These are phyloP conservation scores for Cirrhinus mrigala DNA, from an alignment of 2,797 vertebrate genomes.

Conservation along the genomic window DNA sequence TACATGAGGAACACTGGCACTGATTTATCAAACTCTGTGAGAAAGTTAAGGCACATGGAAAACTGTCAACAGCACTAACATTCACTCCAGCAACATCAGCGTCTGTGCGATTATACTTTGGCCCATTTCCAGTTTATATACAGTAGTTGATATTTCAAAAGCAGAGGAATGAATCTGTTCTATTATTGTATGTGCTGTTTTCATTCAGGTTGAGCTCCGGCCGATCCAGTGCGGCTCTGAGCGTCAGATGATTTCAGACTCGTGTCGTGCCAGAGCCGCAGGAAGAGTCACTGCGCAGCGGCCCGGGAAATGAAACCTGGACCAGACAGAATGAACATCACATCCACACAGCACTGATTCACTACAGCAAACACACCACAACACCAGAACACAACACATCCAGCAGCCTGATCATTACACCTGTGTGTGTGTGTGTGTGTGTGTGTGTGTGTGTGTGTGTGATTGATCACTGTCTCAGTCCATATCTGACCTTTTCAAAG, in stretches of 20 bases:
- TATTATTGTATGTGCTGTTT: background rate
- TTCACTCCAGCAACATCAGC: background rate
- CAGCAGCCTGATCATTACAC: too few relatives aligned
- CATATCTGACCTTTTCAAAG: too few relatives aligned
- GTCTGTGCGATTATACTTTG: background rate
- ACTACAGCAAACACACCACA: too few relatives aligned
- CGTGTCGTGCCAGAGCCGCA: constrained; percentile 84
- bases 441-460: too few relatives aligned
- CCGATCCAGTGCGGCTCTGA: background rate
- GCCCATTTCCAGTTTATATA: background rate
- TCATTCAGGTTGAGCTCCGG: background rate
- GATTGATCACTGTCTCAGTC: too few relatives aligned
- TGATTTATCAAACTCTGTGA: background rate
- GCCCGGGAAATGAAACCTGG: constrained; percentile 93
- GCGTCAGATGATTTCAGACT: constrained; percentile 79
- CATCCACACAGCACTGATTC: too few relatives aligned
- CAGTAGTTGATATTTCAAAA: background rate
- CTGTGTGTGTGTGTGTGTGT: too few relatives aligned
- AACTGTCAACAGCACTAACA: background rate
- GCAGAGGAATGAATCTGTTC: background rate
- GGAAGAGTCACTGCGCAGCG: constrained; percentile 90
- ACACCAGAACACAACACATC: too few relatives aligned
- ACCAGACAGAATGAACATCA: background rate
- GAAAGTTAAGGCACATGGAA: constrained; percentile 1
- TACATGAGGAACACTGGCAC: background rate